Evolutionary conservation across 2,113 vertebrate genomes (phyloP).

Genomic region (Stictonetta naevosa): DNA sequence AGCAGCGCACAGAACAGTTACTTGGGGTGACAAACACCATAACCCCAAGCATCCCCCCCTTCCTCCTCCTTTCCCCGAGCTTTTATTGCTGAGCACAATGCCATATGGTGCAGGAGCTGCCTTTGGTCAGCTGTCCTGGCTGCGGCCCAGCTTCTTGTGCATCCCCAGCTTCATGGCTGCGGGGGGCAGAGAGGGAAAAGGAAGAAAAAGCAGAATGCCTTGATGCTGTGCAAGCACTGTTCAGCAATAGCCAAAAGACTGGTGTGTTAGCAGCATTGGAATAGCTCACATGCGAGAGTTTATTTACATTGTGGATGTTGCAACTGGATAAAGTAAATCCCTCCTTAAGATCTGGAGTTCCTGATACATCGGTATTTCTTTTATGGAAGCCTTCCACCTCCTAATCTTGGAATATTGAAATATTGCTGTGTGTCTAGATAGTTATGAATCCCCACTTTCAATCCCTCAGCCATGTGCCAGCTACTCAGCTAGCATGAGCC

Average conservation of each 20-base stretch:
- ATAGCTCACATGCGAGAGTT: neutral
- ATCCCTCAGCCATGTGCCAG: neutral
- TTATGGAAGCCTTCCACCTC: fast-evolving
- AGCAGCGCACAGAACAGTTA: neutral
- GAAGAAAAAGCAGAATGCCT: neutral
- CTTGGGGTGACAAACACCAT: neutral
- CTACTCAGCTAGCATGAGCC: neutral
- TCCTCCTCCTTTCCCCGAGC: neutral
- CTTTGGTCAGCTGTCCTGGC: neutral
- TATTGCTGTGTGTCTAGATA: neutral
- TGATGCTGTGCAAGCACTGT: neutral
- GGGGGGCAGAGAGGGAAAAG: too few relatives aligned
- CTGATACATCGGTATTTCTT: fast-evolving
- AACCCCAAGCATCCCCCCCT: neutral
- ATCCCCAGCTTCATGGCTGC: neutral
- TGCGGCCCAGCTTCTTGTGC: neutral
- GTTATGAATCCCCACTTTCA: neutral
- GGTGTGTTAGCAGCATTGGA: fast-evolving
- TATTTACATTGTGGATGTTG: neutral
- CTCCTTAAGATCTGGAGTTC: neutral
- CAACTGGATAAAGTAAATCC: neutral
- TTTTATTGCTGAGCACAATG: neutral
- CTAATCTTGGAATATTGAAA: neutral
- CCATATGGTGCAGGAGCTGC: neutral
- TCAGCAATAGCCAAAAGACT: neutral